A percentile compares a stretch with the other conserved stretches of the same genome.
These are phyloP conservation scores for Rostratula benghalensis DNA, from an alignment of 2,113 vertebrate species.

Conservation along the genomic window DNA sequence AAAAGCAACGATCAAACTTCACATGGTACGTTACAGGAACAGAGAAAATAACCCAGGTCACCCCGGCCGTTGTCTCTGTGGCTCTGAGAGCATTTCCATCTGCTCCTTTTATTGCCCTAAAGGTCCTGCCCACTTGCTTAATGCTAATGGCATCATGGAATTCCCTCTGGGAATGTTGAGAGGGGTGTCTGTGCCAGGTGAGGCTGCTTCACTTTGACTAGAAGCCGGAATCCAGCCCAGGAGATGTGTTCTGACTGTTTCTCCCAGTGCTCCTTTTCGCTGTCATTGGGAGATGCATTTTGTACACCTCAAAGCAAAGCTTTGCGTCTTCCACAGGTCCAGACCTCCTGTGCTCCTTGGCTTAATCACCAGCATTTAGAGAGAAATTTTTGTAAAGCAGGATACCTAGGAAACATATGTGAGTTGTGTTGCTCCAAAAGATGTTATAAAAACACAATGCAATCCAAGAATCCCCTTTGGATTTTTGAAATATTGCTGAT, in stretches of 20 bases:
- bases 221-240: neutral
- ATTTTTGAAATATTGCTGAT: neutral
- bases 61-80: fast-evolving
- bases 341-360: neutral
- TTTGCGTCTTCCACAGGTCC: neutral
- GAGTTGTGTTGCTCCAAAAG: neutral
- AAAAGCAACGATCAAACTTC: neutral
- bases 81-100: neutral
- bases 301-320: neutral
- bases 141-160: fast-evolving
- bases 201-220: neutral
- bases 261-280: neutral
- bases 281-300: neutral
- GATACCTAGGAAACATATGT: neutral
- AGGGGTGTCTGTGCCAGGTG: neutral
- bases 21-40: neutral
- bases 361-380: neutral
- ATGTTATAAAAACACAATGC: neutral
- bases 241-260: neutral
- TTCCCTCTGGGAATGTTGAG: neutral
- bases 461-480: neutral
- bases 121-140: neutral
- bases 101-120: neutral
- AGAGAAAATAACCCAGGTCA: neutral
- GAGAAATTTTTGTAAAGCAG: neutral